Conservation (phyloP, 1,140 invertebrate species). For the Zaprionus capensis region DNA sequence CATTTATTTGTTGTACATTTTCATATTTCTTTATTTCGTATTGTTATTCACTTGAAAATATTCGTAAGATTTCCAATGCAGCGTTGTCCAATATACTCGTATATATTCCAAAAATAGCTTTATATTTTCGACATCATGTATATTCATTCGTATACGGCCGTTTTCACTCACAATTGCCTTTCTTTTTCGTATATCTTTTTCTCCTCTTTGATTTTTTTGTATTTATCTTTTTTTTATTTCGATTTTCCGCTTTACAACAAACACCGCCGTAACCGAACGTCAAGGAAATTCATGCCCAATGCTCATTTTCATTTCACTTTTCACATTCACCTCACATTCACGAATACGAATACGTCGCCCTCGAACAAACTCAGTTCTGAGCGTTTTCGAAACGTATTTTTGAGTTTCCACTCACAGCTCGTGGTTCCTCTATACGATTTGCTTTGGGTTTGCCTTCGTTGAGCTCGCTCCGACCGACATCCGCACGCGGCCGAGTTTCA, state of each 20-base stretch:
- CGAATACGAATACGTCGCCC: not conserved
- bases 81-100: slow-evolving; percentile 56
- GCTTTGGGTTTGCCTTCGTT: slow-evolving; percentile 21
- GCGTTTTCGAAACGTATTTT: slow-evolving; percentile 45
- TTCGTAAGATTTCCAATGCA: slow-evolving; percentile 62
- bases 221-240: slow-evolving; percentile 37
- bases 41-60: slow-evolving; percentile 40
- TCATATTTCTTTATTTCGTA: slow-evolving; percentile 15
- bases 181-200: slow-evolving; percentile 57
- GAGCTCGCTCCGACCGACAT: slow-evolving; percentile 53
- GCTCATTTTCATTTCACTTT: slow-evolving; percentile 72
- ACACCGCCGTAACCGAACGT: slow-evolving; percentile 47
- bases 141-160: slow-evolving; percentile 58
- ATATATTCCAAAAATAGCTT: slow-evolving; percentile 76
- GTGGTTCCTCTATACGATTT: slow-evolving; percentile 17
- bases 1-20: not conserved
- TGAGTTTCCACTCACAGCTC: slow-evolving; percentile 23
- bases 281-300: slow-evolving; percentile 75
- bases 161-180: slow-evolving; percentile 75
- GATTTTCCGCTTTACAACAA: slow-evolving; percentile 67
- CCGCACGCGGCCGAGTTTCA: slow-evolving; percentile 77
- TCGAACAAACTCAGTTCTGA: slow-evolving; percentile 32
- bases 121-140: slow-evolving; percentile 79
- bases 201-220: slow-evolving; percentile 24
- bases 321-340: slow-evolving; percentile 52